Conservation (phyloP, 2,888 invertebrate species). For the Linnaemya tessellans region DNA sequence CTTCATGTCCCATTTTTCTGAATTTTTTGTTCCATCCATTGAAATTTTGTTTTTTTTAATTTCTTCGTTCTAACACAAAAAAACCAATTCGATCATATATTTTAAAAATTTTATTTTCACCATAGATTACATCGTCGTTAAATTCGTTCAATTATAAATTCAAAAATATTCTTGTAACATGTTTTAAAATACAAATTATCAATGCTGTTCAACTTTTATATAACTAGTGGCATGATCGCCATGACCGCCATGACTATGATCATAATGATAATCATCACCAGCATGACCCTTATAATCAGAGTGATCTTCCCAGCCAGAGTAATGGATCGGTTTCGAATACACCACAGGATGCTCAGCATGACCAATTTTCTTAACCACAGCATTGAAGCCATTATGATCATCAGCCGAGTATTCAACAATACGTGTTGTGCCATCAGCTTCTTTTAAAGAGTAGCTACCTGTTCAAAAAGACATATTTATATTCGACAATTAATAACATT, state of each 20-base stretch:
- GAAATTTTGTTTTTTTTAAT: too few relatives aligned
- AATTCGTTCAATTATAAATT: too few relatives aligned
- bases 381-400: slow-evolving; percentile 84
- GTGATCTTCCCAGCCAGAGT: slow-evolving; percentile 51
- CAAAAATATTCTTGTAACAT: too few relatives aligned
- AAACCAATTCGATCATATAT: too few relatives aligned
- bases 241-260: slow-evolving; percentile 64
- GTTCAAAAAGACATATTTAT: background rate
- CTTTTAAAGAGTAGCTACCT: slow-evolving; percentile 83
- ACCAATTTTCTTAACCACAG: slow-evolving; percentile 84
- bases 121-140: too few relatives aligned
- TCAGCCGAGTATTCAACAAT: slow-evolving; percentile 84
- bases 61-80: too few relatives aligned
- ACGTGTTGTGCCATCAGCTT: slow-evolving; percentile 84
- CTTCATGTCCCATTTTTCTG: too few relatives aligned
- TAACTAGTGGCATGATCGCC: slow-evolving; percentile 77
- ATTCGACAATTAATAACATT: too few relatives aligned
- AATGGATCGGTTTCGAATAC: slow-evolving; percentile 42
- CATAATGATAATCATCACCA: background rate
- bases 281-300: slow-evolving; percentile 30
- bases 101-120: too few relatives aligned
- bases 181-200: too few relatives aligned
- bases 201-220: slow-evolving; percentile 69
- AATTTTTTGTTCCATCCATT: too few relatives aligned
- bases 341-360: slow-evolving; percentile 79